These are phyloP conservation scores for Graphium colonna DNA, from an alignment of 2,888 invertebrate species.

Conservation along the genomic window DNA sequence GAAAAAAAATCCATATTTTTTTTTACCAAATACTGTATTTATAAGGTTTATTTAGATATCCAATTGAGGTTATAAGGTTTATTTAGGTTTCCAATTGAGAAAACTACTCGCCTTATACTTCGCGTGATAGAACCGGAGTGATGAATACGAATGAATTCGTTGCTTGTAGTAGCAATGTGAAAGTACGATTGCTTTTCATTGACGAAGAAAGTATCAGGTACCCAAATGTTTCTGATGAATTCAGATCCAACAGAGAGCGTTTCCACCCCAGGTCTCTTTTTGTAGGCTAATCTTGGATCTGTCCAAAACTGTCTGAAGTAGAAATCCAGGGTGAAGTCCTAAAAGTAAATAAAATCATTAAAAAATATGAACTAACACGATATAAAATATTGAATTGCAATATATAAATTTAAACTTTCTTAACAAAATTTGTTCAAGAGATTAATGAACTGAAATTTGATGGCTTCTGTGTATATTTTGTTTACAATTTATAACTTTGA, in stretches of 20 bases:
- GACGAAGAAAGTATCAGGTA: slow-evolving; percentile 99
- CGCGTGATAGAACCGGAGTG: slow-evolving; percentile 96
- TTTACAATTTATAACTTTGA: too few relatives aligned
- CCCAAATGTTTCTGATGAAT: slow-evolving; percentile 99
- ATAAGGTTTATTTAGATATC: too few relatives aligned
- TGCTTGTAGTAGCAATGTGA: slow-evolving; percentile 99
- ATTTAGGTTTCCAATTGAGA: too few relatives aligned
- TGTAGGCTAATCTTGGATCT: slow-evolving; percentile 95
- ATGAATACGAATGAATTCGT: slow-evolving; percentile 98
- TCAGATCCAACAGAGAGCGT: slow-evolving; percentile 96
- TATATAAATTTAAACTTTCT: too few relatives aligned
- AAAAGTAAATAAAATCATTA: slow-evolving; percentile 39
- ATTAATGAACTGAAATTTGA: too few relatives aligned
- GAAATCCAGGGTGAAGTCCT: slow-evolving; percentile 98
- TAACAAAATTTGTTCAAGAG: too few relatives aligned
- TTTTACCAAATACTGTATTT: not conserved
- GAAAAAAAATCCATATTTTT: slow-evolving; percentile 47
- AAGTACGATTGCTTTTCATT: slow-evolving; percentile 99
- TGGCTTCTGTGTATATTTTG: too few relatives aligned
- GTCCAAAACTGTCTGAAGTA: slow-evolving; percentile 99
- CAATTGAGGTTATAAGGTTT: too few relatives aligned
- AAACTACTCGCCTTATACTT: slow-evolving; percentile 96
- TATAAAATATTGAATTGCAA: too few relatives aligned
- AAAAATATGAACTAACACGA: too few relatives aligned
- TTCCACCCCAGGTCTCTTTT: slow-evolving; percentile 91